Conservation (phyloP, 2,113 vertebrate genomes). For the Heterocephalus glaber region DNA sequence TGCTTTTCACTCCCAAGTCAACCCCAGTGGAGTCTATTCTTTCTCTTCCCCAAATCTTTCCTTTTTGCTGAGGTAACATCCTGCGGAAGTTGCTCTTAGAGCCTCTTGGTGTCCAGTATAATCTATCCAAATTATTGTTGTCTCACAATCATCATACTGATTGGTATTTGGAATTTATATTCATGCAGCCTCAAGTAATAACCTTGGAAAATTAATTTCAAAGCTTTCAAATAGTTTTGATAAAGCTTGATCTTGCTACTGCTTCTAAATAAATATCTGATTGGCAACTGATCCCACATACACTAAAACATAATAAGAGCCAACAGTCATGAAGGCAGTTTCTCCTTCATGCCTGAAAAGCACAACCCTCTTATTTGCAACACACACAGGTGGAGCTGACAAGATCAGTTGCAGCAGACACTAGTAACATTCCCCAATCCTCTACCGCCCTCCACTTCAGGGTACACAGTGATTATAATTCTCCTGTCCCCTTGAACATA, state of each 20-base stretch:
- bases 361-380: slow-evolving; percentile 35
- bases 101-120: background rate
- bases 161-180: slow-evolving; percentile 43
- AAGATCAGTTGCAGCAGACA: background rate
- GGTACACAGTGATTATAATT: background rate
- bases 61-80: background rate
- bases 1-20: background rate
- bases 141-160: background rate
- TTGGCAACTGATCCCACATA: slow-evolving; percentile 15
- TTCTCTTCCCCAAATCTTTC: slow-evolving; percentile 9
- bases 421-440: background rate
- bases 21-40: background rate
- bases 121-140: slow-evolving; percentile 13
- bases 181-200: slow-evolving; percentile 29
- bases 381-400: background rate
- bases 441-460: background rate
- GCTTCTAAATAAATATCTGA: slow-evolving; percentile 59
- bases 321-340: slow-evolving; percentile 23
- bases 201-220: slow-evolving; percentile 39
- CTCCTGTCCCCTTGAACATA: background rate
- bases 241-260: slow-evolving; percentile 38
- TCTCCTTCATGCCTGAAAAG: slow-evolving; percentile 27
- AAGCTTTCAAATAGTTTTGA: slow-evolving; percentile 62
- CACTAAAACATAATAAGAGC: slow-evolving; percentile 27
- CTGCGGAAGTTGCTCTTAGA: background rate